phyloP scores from a whole-genome alignment of 2,113 vertebrate species.

The Xenotilapia longispinis region DNA sequence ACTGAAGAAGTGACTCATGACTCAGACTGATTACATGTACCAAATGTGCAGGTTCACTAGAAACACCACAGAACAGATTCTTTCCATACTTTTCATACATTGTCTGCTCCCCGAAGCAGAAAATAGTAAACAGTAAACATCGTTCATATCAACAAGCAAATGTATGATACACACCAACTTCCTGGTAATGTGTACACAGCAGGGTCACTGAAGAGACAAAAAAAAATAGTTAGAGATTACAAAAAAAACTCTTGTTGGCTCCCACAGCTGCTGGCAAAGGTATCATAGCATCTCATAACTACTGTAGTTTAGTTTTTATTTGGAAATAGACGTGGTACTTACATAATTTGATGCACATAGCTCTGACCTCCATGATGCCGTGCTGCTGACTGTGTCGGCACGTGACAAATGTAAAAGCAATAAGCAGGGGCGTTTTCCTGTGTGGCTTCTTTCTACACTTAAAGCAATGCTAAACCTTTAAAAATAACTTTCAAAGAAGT shows the following conservation, averaged over 20 bases:
- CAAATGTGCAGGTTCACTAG: rapidly evolving
- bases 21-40: rapidly evolving
- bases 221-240: rapidly evolving
- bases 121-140: rapidly evolving
- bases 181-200: not conserved
- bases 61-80: rapidly evolving
- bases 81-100: rapidly evolving
- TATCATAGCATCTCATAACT: not conserved
- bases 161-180: not conserved
- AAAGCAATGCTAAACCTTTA: not conserved
- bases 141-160: rapidly evolving
- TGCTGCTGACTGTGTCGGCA: not conserved
- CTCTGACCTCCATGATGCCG: rapidly evolving
- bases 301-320: not conserved
- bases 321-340: rapidly evolving
- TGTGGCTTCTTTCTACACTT: not conserved
- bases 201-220: rapidly evolving
- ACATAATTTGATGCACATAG: not conserved
- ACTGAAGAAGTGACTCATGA: not conserved
- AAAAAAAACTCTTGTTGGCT: rapidly evolving
- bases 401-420: not conserved
- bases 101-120: rapidly evolving
- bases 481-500: not conserved
- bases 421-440: rapidly evolving
- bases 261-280: not conserved